Percentiles rank a stretch among this genome's conserved stretches.
Conservation (phyloP, 2,113 vertebrate species). For the Sylvilagus bachmani region DNA sequence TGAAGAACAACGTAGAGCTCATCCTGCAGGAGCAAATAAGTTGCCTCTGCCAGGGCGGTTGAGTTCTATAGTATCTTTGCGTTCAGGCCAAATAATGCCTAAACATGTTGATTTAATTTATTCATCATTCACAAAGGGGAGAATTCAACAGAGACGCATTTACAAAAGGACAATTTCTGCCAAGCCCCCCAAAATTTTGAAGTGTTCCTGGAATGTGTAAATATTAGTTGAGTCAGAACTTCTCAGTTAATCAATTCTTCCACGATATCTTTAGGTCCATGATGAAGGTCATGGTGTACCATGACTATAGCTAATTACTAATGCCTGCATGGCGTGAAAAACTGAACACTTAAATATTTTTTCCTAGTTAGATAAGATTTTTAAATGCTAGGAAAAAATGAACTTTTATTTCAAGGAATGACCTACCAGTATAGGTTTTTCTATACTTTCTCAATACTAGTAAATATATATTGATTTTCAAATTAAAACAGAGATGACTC, state of each 20-base stretch:
- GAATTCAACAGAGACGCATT: not conserved
- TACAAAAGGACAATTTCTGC: conserved; percentile 44
- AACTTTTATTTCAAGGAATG: conserved; percentile 31
- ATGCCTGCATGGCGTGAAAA: not conserved
- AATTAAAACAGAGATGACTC: not conserved
- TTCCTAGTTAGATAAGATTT: not conserved
- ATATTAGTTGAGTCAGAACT: conserved; percentile 26
- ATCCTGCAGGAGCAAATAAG: conserved; percentile 26
- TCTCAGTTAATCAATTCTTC: not conserved
- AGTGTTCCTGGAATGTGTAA: not conserved
- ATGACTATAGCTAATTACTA: not conserved
- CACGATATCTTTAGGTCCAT: not conserved
- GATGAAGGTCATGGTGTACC: not conserved
- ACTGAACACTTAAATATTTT: not conserved
- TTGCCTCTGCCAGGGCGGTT: conserved; percentile 51
- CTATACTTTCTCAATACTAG: conserved; percentile 3
- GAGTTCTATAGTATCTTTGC: conserved; percentile 57
- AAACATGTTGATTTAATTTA: conserved; percentile 58
- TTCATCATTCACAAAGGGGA: conserved; percentile 27
- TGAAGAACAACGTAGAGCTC: conserved; percentile 51
- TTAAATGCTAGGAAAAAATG: conserved; percentile 7
- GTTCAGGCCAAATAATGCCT: conserved; percentile 51
- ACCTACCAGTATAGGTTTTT: not conserved
- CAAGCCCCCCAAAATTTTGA: not conserved
- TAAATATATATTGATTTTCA: not conserved